Conservation (phyloP, 2,888 invertebrate species). For the Thysanoteuthis rhombus region DNA sequence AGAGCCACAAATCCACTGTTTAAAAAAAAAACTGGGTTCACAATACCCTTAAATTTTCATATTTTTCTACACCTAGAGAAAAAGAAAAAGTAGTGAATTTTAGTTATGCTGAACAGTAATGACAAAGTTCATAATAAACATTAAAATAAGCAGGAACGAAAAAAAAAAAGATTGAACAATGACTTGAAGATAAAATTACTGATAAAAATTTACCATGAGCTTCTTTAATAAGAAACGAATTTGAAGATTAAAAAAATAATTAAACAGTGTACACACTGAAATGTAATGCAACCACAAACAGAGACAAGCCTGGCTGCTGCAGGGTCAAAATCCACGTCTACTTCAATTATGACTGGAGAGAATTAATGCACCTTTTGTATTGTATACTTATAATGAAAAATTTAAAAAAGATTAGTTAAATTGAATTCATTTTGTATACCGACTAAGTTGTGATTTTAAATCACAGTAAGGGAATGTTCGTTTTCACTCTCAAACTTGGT, state of each 20-base stretch:
- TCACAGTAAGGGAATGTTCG: too few species aligned
- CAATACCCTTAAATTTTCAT: slow-evolving; percentile 23
- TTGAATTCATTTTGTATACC: too few species aligned
- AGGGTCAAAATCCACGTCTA: too few species aligned
- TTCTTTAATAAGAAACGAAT: background rate
- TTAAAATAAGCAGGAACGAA: background rate
- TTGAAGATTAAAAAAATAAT: background rate
- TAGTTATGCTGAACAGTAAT: background rate
- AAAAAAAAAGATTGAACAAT: background rate
- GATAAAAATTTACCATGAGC: background rate
- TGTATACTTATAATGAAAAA: too few species aligned
- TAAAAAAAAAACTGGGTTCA: slow-evolving; percentile 25
- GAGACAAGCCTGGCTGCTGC: too few species aligned
- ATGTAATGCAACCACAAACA: too few species aligned
- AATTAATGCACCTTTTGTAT: too few species aligned
- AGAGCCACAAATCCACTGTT: slow-evolving; percentile 17
- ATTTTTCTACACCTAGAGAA: background rate
- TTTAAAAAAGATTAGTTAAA: too few species aligned
- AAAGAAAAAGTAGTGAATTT: background rate
- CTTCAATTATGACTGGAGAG: too few species aligned
- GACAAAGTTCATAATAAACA: background rate
- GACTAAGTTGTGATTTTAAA: too few species aligned
- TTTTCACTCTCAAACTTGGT: too few species aligned
- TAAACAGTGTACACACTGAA: too few species aligned
- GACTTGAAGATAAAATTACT: background rate